Evolutionary conservation across 2,797 vertebrate genomes (phyloP).

Genomic region (Pantherophis vulpinus): DNA sequence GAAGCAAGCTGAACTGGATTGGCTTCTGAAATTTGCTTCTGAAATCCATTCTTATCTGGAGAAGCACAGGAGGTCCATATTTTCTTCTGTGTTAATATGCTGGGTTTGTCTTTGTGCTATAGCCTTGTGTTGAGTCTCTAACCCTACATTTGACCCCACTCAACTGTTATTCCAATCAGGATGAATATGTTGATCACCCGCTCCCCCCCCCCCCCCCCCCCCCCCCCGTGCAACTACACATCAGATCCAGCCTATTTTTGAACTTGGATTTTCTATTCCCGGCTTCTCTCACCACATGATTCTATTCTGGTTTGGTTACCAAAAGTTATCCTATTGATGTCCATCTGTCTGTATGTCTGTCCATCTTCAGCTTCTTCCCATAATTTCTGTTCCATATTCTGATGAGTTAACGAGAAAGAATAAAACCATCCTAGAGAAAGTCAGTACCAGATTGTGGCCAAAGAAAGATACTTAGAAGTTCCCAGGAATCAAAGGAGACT

Average conservation of each 20-base stretch:
- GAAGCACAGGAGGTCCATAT: neutral
- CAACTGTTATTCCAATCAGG: neutral
- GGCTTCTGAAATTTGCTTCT: neutral
- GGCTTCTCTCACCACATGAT: neutral
- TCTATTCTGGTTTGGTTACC: neutral
- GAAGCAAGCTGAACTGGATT: neutral
- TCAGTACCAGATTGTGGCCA: neutral
- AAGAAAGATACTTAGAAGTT: neutral
- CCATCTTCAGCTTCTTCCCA: neutral
- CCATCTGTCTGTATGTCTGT: neutral
- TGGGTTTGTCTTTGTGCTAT: neutral
- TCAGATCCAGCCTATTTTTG: neutral
- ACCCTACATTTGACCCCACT: neutral
- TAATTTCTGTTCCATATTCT: neutral
- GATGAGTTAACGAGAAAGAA: neutral
- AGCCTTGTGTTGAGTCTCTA: neutral
- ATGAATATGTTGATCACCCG: neutral
- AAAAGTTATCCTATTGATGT: neutral
- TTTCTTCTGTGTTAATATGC: neutral
- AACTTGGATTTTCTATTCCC: neutral
- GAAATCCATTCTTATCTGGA: neutral
- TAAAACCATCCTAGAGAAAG: neutral
- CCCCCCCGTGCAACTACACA: neutral
- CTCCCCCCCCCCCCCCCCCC: fast-evolving
- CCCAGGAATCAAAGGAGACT: neutral